Percentiles rank a stretch among this genome's conserved stretches.
These are phyloP conservation scores for Hylaeus volcanicus DNA, from an alignment of 1,140 invertebrate genomes.

Conservation along the genomic window DNA sequence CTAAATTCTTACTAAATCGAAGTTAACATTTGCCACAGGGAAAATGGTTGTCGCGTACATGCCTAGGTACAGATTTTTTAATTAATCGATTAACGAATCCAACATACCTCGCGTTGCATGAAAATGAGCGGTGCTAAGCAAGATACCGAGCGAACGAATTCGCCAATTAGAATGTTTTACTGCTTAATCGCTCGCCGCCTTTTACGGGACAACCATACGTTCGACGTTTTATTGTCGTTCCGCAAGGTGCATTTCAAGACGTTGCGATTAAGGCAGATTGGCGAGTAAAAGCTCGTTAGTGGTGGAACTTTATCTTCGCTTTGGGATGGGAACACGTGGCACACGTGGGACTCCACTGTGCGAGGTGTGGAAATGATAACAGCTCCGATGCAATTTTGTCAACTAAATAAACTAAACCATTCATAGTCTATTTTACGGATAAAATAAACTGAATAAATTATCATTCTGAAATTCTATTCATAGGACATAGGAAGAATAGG, in stretches of 20 bases:
- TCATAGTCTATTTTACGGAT: too few relatives aligned
- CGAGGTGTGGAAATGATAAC: too few relatives aligned
- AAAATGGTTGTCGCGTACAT: too few relatives aligned
- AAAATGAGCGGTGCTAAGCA: neutral
- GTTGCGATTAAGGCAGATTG: neutral
- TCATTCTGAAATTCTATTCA: too few relatives aligned
- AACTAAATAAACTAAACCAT: too few relatives aligned
- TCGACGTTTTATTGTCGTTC: neutral
- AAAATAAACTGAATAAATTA: too few relatives aligned
- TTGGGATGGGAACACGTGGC: neutral
- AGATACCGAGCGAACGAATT: neutral
- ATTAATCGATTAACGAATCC: conserved; percentile 8
- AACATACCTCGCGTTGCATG: neutral
- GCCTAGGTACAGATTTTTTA: too few relatives aligned
- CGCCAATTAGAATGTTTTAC: neutral
- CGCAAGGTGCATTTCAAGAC: neutral
- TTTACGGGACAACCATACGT: neutral
- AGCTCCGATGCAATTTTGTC: too few relatives aligned
- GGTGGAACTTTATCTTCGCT: neutral
- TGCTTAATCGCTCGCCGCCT: neutral
- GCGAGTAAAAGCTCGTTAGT: neutral
- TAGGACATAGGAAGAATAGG: too few relatives aligned
- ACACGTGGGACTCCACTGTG: too few relatives aligned
- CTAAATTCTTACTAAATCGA: too few relatives aligned
- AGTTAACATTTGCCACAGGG: too few relatives aligned